These are phyloP conservation scores for Salticus scenicus DNA, from an alignment of 2,888 invertebrate genomes.

Conservation along the genomic window DNA sequence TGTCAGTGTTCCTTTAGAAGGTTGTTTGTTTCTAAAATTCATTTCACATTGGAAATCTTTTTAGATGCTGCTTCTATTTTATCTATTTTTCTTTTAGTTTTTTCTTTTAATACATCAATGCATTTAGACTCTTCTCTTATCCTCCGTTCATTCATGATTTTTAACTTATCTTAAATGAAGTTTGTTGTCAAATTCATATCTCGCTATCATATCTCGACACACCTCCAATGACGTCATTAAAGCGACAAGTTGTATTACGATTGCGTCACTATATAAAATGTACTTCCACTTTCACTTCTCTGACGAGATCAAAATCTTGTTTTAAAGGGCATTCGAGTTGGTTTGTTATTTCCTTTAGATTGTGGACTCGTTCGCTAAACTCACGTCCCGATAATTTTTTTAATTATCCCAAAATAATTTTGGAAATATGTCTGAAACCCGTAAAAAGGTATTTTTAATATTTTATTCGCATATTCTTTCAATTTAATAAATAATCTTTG, in stretches of 20 bases:
- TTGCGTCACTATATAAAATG: neutral
- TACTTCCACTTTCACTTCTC: slow-evolving; percentile 39
- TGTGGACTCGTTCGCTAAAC: slow-evolving; percentile 41
- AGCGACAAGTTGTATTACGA: slow-evolving; percentile 1
- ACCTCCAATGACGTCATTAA: neutral
- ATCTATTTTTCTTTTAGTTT: too few species aligned
- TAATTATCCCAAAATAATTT: too few species aligned
- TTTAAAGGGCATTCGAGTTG: slow-evolving; percentile 58
- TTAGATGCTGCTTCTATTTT: too few species aligned
- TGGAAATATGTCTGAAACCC: slow-evolving; percentile 50
- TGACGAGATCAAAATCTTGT: slow-evolving; percentile 43
- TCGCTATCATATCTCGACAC: neutral
- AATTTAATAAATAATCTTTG: too few species aligned
- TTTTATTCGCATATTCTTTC: neutral
- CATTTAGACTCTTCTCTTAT: too few species aligned
- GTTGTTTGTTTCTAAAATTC: too few species aligned
- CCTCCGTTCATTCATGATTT: too few species aligned
- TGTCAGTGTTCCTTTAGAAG: too few species aligned
- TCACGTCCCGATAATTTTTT: neutral
- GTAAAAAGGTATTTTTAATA: slow-evolving; percentile 52
- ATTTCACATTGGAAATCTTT: too few species aligned
- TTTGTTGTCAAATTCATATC: too few species aligned
- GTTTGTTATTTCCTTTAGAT: slow-evolving; percentile 55
- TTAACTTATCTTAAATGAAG: too few species aligned
- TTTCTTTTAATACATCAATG: too few species aligned